phyloP scores from a whole-genome alignment of 2,888 invertebrate species.

The Acrobasis consociella region DNA sequence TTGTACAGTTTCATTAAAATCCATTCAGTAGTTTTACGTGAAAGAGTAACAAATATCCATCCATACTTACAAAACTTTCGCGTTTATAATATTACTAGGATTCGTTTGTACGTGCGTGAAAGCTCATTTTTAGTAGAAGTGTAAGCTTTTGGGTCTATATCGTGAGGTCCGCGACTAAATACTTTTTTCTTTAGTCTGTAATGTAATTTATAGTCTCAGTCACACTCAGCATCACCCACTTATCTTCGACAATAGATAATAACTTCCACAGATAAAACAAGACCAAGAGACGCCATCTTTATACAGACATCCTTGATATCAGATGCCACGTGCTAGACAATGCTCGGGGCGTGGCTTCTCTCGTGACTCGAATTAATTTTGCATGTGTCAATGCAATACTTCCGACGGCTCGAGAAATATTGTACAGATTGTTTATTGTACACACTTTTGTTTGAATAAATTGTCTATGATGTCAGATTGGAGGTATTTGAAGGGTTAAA shows the following conservation, averaged over 20 bases:
- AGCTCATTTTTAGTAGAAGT: no score
- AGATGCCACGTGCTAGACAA: constrained; percentile 58
- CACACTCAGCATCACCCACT: no score
- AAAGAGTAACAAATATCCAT: no score
- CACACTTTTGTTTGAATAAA: constrained; percentile 21
- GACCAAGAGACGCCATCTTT: constrained; percentile 11
- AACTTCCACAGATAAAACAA: constrained; percentile 7
- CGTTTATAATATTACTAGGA: no score
- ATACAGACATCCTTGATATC: constrained; percentile 27
- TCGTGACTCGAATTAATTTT: constrained; percentile 74
- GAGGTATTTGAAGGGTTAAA: constrained; percentile 15
- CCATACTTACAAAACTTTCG: no score
- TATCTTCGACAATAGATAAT: not conserved
- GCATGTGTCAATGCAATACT: constrained; percentile 66
- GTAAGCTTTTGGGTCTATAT: no score
- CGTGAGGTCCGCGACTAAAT: no score
- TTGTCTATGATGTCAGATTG: constrained; percentile 28
- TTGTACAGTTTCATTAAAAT: no score
- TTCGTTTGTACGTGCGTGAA: no score
- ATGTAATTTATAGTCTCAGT: no score
- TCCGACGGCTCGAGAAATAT: constrained; percentile 55
- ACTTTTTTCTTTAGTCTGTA: no score
- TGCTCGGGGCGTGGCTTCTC: constrained; percentile 65
- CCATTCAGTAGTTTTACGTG: no score
- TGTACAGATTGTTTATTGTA: constrained; percentile 29